These are phyloP conservation scores for Aporophyla nigra DNA, from an alignment of 2,888 invertebrate genomes.

Conservation along the genomic window DNA sequence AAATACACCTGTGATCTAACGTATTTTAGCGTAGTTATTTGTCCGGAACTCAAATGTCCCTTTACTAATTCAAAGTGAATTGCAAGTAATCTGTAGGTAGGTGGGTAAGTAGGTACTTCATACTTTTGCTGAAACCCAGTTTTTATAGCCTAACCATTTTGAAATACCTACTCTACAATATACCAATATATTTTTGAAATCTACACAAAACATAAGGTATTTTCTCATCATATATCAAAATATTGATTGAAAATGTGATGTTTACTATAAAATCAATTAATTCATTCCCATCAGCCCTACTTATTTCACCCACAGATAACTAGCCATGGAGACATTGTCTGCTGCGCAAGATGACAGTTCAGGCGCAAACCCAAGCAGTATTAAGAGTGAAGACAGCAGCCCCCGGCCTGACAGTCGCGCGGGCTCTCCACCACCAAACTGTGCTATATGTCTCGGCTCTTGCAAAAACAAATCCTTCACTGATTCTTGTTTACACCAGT, in stretches of 20 bases:
- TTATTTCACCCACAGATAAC: constrained; percentile 51
- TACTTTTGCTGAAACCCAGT: constrained; percentile 13
- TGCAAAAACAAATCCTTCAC: constrained; percentile 97
- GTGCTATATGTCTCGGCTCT: constrained; percentile 97
- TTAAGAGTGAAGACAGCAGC: constrained; percentile 88
- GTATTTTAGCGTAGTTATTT: neutral
- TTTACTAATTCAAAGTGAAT: constrained; percentile 18
- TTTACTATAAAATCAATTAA: neutral
- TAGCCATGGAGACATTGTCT: constrained; percentile 81
- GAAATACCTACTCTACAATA: neutral
- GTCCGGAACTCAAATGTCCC: neutral
- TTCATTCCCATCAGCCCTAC: neutral
- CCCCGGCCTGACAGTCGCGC: constrained; percentile 82
- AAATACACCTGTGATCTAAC: constrained; percentile 9
- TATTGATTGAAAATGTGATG: neutral
- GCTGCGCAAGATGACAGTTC: constrained; percentile 80
- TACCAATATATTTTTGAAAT: neutral
- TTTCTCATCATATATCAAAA: neutral
- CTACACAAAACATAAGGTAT: neutral
- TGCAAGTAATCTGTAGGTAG: constrained; percentile 6
- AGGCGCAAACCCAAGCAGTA: constrained; percentile 85
- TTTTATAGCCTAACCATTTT: constrained; percentile 3
- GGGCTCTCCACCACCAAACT: constrained; percentile 95
- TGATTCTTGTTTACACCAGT: constrained; percentile 97
- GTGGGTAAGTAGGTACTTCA: neutral